Evolutionary conservation across 2,113 vertebrate genomes (phyloP).

Genomic region (Casuarius casuarius): DNA sequence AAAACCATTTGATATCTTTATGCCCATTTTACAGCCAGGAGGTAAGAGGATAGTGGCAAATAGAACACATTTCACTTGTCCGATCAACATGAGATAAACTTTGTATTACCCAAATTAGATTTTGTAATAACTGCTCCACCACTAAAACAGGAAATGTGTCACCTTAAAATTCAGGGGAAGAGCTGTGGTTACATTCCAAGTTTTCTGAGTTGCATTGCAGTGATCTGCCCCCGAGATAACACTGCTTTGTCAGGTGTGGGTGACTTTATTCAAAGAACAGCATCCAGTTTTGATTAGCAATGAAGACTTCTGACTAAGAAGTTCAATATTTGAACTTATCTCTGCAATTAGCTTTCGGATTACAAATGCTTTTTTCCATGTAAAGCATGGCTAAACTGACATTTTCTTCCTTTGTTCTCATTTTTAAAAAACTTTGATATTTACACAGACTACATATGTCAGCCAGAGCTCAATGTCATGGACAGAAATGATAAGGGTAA

Average conservation of each 20-base stretch:
- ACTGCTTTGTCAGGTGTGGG: not conserved
- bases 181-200: not conserved
- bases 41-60: not conserved
- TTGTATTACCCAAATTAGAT: not conserved
- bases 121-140: not conserved
- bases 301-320: not conserved
- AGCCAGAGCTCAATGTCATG: constrained; percentile 12
- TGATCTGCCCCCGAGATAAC: not conserved
- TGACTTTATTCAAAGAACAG: not conserved
- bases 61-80: not conserved
- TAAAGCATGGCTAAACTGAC: not conserved
- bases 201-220: not conserved
- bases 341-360: not conserved
- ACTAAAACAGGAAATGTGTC: not conserved
- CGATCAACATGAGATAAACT: not conserved
- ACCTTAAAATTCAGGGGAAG: not conserved
- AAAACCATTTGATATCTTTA: not conserved
- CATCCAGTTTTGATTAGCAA: not conserved
- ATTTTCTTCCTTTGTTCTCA: not conserved
- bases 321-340: not conserved
- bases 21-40: not conserved
- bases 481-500: constrained; percentile 26
- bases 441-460: constrained; percentile 25
- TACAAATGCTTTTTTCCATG: not conserved
- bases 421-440: constrained; percentile 39